A percentile compares a stretch with the other conserved stretches of the same genome.
Evolutionary conservation across 64 coral and sea anemone genomes (phyloP).

Genomic region (Montipora sp.): DNA sequence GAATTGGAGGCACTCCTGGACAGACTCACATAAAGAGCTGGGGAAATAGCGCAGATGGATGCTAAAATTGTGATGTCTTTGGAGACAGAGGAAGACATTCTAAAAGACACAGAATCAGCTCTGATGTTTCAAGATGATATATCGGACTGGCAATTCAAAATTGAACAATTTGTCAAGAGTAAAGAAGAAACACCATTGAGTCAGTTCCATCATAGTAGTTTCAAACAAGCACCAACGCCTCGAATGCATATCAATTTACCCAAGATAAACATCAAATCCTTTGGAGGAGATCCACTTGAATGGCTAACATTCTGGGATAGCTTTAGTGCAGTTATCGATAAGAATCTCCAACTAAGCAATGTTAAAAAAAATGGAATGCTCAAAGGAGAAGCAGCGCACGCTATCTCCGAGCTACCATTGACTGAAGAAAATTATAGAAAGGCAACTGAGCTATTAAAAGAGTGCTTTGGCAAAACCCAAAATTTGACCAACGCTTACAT

Average conservation of each 20-base stretch:
- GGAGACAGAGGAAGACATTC: slow-evolving; percentile 25
- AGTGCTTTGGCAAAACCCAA: slow-evolving; percentile 24
- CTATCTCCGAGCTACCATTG: no score
- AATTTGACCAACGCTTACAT: slow-evolving; percentile 47
- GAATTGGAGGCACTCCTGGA: slow-evolving; percentile 48
- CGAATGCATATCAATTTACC: slow-evolving; percentile 30
- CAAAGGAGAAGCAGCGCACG: background rate
- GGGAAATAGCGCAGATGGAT: slow-evolving; percentile 36
- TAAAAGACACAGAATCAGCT: slow-evolving; percentile 51
- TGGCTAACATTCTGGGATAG: slow-evolving; percentile 55
- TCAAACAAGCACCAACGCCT: slow-evolving; percentile 8
- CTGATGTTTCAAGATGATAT: slow-evolving; percentile 60
- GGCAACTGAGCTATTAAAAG: slow-evolving; percentile 18
- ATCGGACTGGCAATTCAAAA: slow-evolving; percentile 48
- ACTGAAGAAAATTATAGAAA: no score
- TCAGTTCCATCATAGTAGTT: slow-evolving; percentile 55
- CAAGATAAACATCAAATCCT: slow-evolving; percentile 48
- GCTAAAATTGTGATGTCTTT: slow-evolving; percentile 19
- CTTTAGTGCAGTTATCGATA: slow-evolving; percentile 27
- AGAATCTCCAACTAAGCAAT: background rate
- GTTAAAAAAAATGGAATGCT: background rate
- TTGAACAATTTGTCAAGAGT: slow-evolving; percentile 21
- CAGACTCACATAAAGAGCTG: slow-evolving; percentile 25
- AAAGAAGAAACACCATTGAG: slow-evolving; percentile 40
- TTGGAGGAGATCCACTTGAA: slow-evolving; percentile 42